Base-by-base conservation (phyloP, 2,797 vertebrate genomes). In the Myotis daubentonii region DNA sequence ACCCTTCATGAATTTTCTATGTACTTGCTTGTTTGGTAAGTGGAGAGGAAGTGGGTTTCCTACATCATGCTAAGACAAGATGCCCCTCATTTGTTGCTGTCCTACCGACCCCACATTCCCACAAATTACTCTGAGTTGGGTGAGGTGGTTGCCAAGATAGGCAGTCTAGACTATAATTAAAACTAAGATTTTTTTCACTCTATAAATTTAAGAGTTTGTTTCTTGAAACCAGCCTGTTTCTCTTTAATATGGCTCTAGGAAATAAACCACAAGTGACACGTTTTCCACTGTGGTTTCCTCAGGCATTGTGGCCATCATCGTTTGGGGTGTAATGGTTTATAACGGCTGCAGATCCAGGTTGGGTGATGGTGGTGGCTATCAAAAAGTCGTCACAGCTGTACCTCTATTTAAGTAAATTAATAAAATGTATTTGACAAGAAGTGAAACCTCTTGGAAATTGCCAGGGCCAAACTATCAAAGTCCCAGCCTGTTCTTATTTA, bases 141-240 rank as follows among this genome's bases (percentile, higher is more conserved):
- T 19, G 51, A 91, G 83, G 78, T 70, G 71, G 66, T 84, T 95
- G 94, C 71, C 91, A 94, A 93, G 86, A 85, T 53, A 92, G 89
- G 79, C 88, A 55, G 93, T 92, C 89, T 84, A 96, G 94, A 94
- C 71, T 81, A 19, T 88, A 92, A 91, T 92, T 38, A 96, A 97
- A 97, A 88, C 47, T 51, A 95, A 80, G 30, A 90, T 87, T 74
- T n/a, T 89, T 97, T 97, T 87, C 55, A n/a, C 55, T 51, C 74
- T 85, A 95, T 91, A 96, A 83, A 94, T 96, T 96, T 92, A 86
- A 92, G 93, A 93, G 66, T 5, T 71, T 96, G 88, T 90, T 90
- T 87, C 66, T 87, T 66, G 30, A 97, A 98, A 95, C 95, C 41
- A 93, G 19, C 87, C 4, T 81, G 47, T 91, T 94, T 93, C 91